Conservation (phyloP, 2,113 vertebrate species). For the Phylloscopus trochiloides region DNA sequence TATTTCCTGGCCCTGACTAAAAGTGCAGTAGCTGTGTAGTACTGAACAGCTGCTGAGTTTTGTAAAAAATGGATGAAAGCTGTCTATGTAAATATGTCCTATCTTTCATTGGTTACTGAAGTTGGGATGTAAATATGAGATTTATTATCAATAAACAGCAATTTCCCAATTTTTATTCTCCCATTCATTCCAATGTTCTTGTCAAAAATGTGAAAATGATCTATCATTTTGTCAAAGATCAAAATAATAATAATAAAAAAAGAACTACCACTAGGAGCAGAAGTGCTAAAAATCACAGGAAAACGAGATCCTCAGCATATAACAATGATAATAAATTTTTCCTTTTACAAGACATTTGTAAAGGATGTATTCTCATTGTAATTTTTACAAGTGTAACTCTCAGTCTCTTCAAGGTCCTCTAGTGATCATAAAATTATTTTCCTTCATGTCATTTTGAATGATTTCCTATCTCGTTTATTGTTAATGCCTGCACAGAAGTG, state of each 20-base stretch:
- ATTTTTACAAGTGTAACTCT: slow-evolving; percentile 31
- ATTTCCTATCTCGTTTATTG: slow-evolving; percentile 48
- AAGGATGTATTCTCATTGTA: background rate
- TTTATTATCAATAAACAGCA: background rate
- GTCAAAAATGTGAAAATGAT: background rate
- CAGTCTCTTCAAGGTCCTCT: background rate
- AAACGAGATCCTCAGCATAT: background rate
- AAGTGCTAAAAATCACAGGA: background rate
- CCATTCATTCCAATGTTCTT: background rate
- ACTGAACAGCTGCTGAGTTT: background rate
- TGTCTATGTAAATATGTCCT: background rate
- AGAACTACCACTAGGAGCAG: background rate
- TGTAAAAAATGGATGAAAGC: background rate
- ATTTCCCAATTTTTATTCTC: background rate
- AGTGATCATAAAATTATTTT: slow-evolving; percentile 11
- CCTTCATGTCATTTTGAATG: slow-evolving; percentile 23
- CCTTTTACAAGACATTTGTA: slow-evolving; percentile 10
- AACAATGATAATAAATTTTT: slow-evolving; percentile 1
- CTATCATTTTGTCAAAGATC: background rate
- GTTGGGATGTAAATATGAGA: background rate
- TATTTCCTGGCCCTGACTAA: background rate
- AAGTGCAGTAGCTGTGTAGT: background rate
- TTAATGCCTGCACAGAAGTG: slow-evolving; percentile 33
- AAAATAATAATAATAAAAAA: background rate
- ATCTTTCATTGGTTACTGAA: background rate